These are phyloP conservation scores for Himalopsyche kuldschensis DNA, from an alignment of 2,888 invertebrate species.

Conservation along the genomic window DNA sequence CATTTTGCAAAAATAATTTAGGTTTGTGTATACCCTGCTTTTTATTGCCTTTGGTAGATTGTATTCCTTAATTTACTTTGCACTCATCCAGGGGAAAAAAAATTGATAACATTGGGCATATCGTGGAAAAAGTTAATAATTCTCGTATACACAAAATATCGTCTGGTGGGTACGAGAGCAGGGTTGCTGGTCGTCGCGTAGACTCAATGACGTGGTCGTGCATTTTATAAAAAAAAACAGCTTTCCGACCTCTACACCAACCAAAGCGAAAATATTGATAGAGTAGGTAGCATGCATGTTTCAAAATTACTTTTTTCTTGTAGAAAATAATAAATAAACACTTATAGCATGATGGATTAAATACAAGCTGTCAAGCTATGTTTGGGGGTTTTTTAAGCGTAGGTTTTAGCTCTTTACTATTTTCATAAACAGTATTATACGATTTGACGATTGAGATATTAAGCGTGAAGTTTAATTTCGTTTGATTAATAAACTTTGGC, in stretches of 20 bases:
- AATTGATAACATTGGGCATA: too few species aligned
- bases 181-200: neutral
- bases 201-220: neutral
- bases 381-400: neutral
- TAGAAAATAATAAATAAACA: neutral
- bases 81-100: too few species aligned
- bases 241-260: neutral
- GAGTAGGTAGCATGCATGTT: neutral
- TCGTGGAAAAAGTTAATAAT: too few species aligned
- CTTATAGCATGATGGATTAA: neutral
- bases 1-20: too few species aligned
- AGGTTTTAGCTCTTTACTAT: neutral
- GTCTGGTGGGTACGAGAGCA: too few species aligned
- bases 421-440: neutral
- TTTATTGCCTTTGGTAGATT: too few species aligned
- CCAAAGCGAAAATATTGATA: neutral
- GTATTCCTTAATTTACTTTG: too few species aligned
- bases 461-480: neutral
- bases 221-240: neutral
- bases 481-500: neutral
- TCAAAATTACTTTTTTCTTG: neutral
- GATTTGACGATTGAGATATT: neutral
- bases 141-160: too few species aligned
- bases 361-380: neutral
- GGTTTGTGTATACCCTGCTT: too few species aligned